phyloP scores from a whole-genome alignment of 2,888 invertebrate species.

The Heliconius aoede region DNA sequence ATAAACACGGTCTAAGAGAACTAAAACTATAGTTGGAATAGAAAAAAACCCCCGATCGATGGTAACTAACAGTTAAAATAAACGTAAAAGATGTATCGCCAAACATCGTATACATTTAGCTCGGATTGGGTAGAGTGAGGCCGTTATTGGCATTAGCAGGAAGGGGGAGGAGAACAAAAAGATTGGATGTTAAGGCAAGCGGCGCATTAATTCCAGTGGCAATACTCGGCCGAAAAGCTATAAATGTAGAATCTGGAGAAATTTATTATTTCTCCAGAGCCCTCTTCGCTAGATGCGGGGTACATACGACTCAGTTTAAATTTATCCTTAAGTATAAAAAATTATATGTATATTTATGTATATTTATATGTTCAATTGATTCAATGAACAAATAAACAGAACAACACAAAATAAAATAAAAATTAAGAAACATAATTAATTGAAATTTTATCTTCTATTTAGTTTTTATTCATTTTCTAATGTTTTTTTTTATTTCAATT shows the following conservation, averaged over 20 bases:
- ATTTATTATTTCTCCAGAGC: slow-evolving; percentile 66
- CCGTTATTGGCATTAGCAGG: slow-evolving; percentile 65
- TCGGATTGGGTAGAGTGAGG: slow-evolving; percentile 57
- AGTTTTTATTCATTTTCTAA: not conserved
- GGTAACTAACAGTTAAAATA: slow-evolving; percentile 39
- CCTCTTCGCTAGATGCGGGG: too few species aligned
- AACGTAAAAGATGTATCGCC: slow-evolving; percentile 47
- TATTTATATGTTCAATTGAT: too few species aligned
- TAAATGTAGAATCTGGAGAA: slow-evolving; percentile 71
- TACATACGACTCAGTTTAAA: too few species aligned
- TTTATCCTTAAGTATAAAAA: too few species aligned
- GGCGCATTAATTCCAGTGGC: slow-evolving; percentile 73
- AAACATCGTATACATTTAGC: slow-evolving; percentile 48
- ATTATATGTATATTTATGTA: too few species aligned
- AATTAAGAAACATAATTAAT: not conserved
- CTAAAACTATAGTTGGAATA: slow-evolving; percentile 22
- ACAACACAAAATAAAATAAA: too few species aligned
- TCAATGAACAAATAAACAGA: too few species aligned
- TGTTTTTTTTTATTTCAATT: not conserved
- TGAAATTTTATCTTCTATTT: not conserved
- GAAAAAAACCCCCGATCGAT: slow-evolving; percentile 32
- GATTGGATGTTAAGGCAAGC: slow-evolving; percentile 68
- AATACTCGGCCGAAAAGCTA: slow-evolving; percentile 63
- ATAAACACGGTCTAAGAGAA: not conserved
- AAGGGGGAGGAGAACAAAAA: slow-evolving; percentile 58